A percentile compares a stretch with the other conserved stretches of the same genome.
phyloP scores from a whole-genome alignment of 2,113 vertebrate species.

The Rhynchopsitta pachyrhyncha region DNA sequence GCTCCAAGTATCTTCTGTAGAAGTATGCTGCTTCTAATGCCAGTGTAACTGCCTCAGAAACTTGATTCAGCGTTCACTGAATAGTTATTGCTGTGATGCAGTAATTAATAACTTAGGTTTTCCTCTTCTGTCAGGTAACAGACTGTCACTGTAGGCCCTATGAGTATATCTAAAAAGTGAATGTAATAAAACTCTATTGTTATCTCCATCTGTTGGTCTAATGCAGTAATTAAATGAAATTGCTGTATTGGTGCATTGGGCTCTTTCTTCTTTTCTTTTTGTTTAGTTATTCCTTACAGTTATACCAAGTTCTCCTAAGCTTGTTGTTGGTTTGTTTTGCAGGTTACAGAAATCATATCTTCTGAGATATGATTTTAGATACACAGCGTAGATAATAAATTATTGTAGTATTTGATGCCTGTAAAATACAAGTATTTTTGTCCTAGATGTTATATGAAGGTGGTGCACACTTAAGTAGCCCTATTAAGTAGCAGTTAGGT shows the following conservation, averaged over 20 bases:
- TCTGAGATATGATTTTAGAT: not conserved
- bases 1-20: not conserved
- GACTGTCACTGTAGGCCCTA: not conserved
- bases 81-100: not conserved
- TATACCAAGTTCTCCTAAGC: not conserved
- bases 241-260: fast-evolving
- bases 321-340: not conserved
- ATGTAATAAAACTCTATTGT: not conserved
- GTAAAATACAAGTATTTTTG: not conserved
- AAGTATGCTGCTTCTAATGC: not conserved
- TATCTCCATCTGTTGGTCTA: not conserved
- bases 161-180: not conserved
- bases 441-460: not conserved
- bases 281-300: not conserved
- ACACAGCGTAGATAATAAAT: not conserved
- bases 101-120: not conserved
- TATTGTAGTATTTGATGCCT: not conserved
- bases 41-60: not conserved
- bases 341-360: not conserved
- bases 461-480: not conserved
- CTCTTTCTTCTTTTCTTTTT: not conserved
- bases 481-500: not conserved
- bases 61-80: not conserved
- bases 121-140: not conserved
- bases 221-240: not conserved